Base-by-base conservation (phyloP, 2,797 vertebrate genomes). In the Poeciliopsis infans region DNA sequence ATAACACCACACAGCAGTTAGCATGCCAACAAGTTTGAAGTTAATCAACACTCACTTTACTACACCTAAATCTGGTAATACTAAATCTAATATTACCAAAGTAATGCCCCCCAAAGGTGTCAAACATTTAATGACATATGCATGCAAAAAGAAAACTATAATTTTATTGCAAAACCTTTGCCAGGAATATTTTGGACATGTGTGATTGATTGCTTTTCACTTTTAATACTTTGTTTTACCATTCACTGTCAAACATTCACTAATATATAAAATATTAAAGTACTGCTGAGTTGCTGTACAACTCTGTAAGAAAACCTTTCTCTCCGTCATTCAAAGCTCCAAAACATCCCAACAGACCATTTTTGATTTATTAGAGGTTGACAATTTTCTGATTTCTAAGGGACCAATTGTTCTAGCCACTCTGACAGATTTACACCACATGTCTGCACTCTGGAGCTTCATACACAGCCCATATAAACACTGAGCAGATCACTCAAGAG, bases 391-490 rank as follows among this genome's bases (percentile, higher is more conserved):
- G 43, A 81, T 85, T 87, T 89, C 83, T 86, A 45, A 76, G 85
- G 85, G 87, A 84, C 84, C 87, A 91, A 85, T 85, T 86, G 83
- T 70, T 77, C 68, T 53, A 59, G 75, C 81, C 57, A 81, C 20
- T 69, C 66, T 46, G 49, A 82, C 11, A 70, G 80, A 57, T 83
- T 70, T 59, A 31, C 78, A 72, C 25, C 45, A 46, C 77, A 78
- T 76, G 53, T 78, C 76, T 49, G 73, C 69, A 76, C 57, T 69
- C 82, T 46, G 70, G 72, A 77, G 77, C 59, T 79, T 47, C 53
- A 10, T 74, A 78, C 80, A 80, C 47, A 49, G 23, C 39, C 66
- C 10, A 73, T 76, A 53, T 53, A 78, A 80, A 82, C 68, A 33
- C 28, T 25, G 55, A 64, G 16, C n/a, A 11, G 23, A 39, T 78